Conservation (phyloP, 2,888 invertebrate genomes). For the Hypomecis punctinalis region DNA sequence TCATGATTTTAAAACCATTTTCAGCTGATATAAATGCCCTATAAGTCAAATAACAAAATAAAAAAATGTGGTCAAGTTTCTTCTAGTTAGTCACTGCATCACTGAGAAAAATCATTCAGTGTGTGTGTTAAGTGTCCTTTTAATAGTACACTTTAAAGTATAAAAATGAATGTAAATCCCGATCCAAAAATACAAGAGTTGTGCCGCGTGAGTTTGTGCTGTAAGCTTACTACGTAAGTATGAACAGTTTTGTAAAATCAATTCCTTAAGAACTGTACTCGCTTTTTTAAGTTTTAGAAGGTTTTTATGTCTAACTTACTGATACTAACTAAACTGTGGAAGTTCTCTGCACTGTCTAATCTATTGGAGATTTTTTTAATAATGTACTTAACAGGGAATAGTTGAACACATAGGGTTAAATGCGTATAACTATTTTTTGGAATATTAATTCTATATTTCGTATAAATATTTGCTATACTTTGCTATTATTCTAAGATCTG, state of each 20-base stretch:
- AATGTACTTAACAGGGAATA: neutral
- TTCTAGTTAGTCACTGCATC: neutral
- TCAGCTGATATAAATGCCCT: too few relatives aligned
- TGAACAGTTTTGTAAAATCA: slow-evolving; percentile 59
- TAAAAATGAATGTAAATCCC: slow-evolving; percentile 26
- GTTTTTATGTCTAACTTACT: slow-evolving; percentile 21
- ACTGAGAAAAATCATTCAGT: neutral
- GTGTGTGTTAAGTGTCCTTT: neutral
- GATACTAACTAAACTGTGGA: neutral
- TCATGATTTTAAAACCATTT: too few relatives aligned
- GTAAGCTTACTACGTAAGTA: slow-evolving; percentile 57
- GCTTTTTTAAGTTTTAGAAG: slow-evolving; percentile 30
- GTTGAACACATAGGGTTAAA: slow-evolving; percentile 12
- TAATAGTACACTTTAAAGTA: neutral
- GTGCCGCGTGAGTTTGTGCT: slow-evolving; percentile 66
- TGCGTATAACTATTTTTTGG: neutral
- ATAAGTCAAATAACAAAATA: too few relatives aligned
- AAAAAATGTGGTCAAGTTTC: too few relatives aligned
- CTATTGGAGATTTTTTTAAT: neutral
- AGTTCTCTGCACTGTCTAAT: neutral
- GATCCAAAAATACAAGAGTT: slow-evolving; percentile 47
- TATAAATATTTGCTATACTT: too few relatives aligned
- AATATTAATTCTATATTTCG: too few relatives aligned
- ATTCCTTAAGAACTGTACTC: slow-evolving; percentile 55
- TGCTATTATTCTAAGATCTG: too few relatives aligned